Conservation (phyloP, 2,888 invertebrate genomes). For the Drosophila dives region DNA sequence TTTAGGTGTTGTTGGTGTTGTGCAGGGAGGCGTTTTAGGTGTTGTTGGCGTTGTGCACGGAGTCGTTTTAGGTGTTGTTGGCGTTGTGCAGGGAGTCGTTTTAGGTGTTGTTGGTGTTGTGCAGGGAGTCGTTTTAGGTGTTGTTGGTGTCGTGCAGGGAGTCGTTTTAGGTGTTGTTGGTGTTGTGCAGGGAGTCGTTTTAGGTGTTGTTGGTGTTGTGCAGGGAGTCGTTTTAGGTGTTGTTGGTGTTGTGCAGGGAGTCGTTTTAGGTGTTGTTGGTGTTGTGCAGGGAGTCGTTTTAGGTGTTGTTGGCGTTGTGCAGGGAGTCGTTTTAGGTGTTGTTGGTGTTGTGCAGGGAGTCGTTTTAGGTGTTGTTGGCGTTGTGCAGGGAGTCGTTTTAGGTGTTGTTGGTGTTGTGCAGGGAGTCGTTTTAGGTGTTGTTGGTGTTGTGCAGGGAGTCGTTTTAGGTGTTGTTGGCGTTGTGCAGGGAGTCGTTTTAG, state of each 20-base stretch:
- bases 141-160: neutral
- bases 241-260: neutral
- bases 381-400: conserved; percentile 10
- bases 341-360: neutral
- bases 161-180: conserved; percentile 1
- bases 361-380: neutral
- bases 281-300: conserved; percentile 26
- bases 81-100: neutral
- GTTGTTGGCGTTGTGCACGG: conserved; percentile 5
- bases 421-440: conserved; percentile 19
- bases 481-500: conserved; percentile 16
- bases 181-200: conserved; percentile 6
- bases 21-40: conserved; percentile 13
- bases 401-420: conserved; percentile 19
- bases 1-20: conserved; percentile 5
- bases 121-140: conserved; percentile 10
- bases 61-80: conserved; percentile 1
- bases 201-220: conserved; percentile 1
- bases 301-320: neutral
- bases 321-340: conserved; percentile 3
- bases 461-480: conserved; percentile 3
- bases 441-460: neutral
- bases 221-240: neutral
- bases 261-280: conserved; percentile 20
- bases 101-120: neutral